These are phyloP conservation scores for Luperina testacea DNA, from an alignment of 2,888 invertebrate genomes.

Conservation along the genomic window DNA sequence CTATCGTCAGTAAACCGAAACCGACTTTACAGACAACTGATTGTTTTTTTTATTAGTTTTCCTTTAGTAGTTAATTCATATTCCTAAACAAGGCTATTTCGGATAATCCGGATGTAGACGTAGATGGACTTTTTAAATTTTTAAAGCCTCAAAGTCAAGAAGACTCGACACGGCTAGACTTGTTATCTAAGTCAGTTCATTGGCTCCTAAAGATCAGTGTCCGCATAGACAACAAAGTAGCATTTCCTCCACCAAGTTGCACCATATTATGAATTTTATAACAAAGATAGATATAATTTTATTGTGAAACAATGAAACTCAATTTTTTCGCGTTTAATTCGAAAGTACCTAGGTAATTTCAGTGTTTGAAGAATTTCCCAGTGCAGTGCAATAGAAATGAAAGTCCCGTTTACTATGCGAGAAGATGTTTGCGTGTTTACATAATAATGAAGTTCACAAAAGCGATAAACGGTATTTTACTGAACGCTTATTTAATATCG, in stretches of 20 bases:
- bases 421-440: slow-evolving; percentile 4
- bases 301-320: slow-evolving; percentile 13
- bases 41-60: neutral
- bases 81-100: neutral
- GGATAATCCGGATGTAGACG: neutral
- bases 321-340: neutral
- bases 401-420: neutral
- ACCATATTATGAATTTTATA: neutral
- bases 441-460: slow-evolving; percentile 10
- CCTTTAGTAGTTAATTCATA: neutral
- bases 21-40: no score
- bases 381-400: neutral
- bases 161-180: neutral
- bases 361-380: neutral
- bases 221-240: slow-evolving; percentile 14
- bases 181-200: slow-evolving; percentile 21
- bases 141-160: neutral
- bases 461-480: slow-evolving; percentile 8
- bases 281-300: slow-evolving; percentile 1
- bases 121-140: neutral
- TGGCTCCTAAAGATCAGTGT: slow-evolving; percentile 17
- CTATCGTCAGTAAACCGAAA: no score
- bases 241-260: neutral
- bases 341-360: neutral
- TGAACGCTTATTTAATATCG: slow-evolving; percentile 7